Conservation (phyloP, 2,113 vertebrate species). For the Saccopteryx bilineata region DNA sequence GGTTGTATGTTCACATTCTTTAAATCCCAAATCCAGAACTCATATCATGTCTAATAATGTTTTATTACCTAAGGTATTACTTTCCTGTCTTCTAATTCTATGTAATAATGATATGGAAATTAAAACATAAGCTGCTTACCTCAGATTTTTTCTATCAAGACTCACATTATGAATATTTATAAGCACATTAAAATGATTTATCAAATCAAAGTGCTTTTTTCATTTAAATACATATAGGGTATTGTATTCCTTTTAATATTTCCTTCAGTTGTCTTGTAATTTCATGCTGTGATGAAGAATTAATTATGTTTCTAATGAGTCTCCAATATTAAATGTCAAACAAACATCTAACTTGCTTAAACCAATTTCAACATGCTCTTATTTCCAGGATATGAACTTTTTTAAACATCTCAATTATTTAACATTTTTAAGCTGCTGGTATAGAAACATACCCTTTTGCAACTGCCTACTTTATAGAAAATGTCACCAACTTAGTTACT, state of each 20-base stretch:
- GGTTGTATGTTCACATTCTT: neutral
- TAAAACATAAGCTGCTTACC: conserved; percentile 10
- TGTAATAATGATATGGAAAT: conserved; percentile 27
- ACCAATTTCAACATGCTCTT: neutral
- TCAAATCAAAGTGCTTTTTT: conserved; percentile 44
- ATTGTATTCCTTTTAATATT: conserved; percentile 1
- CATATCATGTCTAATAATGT: neutral
- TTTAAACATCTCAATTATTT: conserved; percentile 23
- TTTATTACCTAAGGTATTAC: neutral
- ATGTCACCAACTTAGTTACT: neutral
- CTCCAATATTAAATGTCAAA: conserved; percentile 30
- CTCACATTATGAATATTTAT: conserved; percentile 1
- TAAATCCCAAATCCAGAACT: neutral
- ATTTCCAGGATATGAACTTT: conserved; percentile 35
- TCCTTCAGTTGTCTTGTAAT: neutral
- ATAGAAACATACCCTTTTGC: neutral
- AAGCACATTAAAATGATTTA: conserved; percentile 23
- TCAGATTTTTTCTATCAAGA: conserved; percentile 34
- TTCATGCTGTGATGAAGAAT: conserved; percentile 20
- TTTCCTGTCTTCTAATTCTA: conserved; percentile 18
- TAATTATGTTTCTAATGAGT: conserved; percentile 8
- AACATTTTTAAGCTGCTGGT: neutral
- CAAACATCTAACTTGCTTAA: conserved; percentile 2
- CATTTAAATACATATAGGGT: neutral
- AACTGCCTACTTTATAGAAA: neutral